These are phyloP conservation scores for Petrophora chlorosata DNA, from an alignment of 2,888 invertebrate species.

Conservation along the genomic window DNA sequence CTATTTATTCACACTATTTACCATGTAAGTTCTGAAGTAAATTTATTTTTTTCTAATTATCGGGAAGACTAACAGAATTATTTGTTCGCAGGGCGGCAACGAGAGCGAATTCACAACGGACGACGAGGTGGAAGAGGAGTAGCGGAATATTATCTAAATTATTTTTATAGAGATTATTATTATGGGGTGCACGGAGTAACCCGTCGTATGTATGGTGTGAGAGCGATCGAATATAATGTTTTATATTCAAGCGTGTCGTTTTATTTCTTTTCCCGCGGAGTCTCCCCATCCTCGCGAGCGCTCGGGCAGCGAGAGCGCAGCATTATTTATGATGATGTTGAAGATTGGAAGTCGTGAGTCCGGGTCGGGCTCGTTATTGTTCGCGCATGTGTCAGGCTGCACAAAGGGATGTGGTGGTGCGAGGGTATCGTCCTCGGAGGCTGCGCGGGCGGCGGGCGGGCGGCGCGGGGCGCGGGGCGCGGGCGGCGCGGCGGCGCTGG, in stretches of 20 bases:
- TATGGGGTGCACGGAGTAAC: conserved; percentile 59
- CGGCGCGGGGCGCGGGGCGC: conserved; percentile 22
- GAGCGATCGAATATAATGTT: conserved; percentile 77
- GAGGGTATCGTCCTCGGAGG: not conserved
- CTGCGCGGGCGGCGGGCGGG: conserved; percentile 58
- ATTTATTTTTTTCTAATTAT: too few species aligned
- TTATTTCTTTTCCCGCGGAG: conserved; percentile 40
- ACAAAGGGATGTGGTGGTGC: conserved; percentile 39
- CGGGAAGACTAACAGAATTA: not conserved
- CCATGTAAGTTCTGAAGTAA: too few species aligned
- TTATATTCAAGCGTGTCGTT: conserved; percentile 62
- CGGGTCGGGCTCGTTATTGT: conserved; percentile 27
- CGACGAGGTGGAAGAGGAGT: conserved; percentile 85
- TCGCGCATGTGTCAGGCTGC: conserved; percentile 34
- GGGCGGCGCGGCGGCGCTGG: conserved; percentile 32
- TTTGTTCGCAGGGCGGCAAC: conserved; percentile 76
- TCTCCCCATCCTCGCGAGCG: not conserved
- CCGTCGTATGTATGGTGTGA: conserved; percentile 62
- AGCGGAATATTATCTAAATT: conserved; percentile 67
- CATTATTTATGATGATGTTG: conserved; percentile 13
- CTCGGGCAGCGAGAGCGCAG: not conserved
- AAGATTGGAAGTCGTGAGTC: conserved; percentile 29
- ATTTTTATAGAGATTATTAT: conserved; percentile 82
- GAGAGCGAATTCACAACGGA: conserved; percentile 87
- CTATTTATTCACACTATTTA: too few species aligned